These are phyloP conservation scores for Chaenodraco wilsoni DNA, from an alignment of 2,797 vertebrate genomes.

Conservation along the genomic window DNA sequence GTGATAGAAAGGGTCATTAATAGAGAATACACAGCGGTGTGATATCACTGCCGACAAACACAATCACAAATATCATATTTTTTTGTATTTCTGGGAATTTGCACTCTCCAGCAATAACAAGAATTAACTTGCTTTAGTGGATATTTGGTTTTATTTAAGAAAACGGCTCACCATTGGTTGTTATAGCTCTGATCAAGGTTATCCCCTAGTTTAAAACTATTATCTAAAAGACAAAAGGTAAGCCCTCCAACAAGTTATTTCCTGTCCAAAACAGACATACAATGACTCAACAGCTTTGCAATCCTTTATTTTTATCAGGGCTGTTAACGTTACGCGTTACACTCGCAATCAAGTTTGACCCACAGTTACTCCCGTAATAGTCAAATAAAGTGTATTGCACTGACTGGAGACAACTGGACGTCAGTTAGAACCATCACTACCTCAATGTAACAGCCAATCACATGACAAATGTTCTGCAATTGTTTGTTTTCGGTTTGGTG, in stretches of 20 bases:
- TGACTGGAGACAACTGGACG: too few relatives aligned
- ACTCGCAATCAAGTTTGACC: too few relatives aligned
- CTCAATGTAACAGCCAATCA: too few relatives aligned
- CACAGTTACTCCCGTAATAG: too few relatives aligned
- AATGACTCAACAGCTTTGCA: constrained; percentile 20
- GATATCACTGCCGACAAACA: constrained; percentile 37
- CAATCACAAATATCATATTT: constrained; percentile 31
- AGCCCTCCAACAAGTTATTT: constrained; percentile 1
- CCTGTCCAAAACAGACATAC: neutral
- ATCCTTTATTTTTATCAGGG: constrained; percentile 6
- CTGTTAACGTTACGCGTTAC: neutral
- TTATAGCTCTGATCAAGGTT: constrained; percentile 36
- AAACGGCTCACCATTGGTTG: neutral
- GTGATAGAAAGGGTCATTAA: constrained; percentile 73
- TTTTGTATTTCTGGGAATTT: constrained; percentile 27
- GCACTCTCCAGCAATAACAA: constrained; percentile 27
- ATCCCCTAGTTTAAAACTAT: constrained; percentile 7
- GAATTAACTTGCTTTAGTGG: constrained; percentile 14
- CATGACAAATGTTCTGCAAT: too few relatives aligned
- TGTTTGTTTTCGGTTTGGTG: too few relatives aligned
- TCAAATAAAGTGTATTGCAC: too few relatives aligned
- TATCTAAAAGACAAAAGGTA: constrained; percentile 4
- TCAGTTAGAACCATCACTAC: too few relatives aligned
- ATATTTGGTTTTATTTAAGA: constrained; percentile 17
- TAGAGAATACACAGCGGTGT: constrained; percentile 52